phyloP scores from a whole-genome alignment of 2,113 vertebrate genomes.

The Crotalus helleri region DNA sequence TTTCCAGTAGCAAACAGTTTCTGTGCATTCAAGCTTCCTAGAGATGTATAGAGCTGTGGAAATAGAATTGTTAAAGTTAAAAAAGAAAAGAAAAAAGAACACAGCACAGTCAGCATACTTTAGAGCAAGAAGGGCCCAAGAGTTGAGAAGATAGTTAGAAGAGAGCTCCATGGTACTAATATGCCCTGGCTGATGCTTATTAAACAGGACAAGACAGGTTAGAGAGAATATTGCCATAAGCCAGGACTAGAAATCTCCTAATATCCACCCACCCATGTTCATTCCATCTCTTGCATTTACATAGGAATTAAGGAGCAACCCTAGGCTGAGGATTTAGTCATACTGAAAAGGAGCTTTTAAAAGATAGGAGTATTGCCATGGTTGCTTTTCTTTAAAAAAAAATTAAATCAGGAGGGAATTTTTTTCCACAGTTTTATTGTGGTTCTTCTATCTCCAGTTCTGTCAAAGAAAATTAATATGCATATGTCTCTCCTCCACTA shows the following conservation, averaged over 20 bases:
- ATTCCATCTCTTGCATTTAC: background rate
- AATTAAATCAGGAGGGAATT: background rate
- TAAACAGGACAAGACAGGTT: background rate
- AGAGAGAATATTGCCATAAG: background rate
- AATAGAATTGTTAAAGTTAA: background rate
- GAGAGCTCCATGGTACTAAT: background rate
- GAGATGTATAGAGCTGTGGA: background rate
- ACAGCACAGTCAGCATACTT: background rate
- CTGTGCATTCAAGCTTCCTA: background rate
- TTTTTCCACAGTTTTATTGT: background rate
- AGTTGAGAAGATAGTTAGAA: background rate
- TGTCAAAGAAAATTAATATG: background rate
- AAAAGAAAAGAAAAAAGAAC: background rate
- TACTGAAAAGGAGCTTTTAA: background rate
- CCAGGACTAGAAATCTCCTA: background rate
- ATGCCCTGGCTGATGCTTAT: background rate
- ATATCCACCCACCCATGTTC: background rate
- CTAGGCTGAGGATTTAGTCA: background rate
- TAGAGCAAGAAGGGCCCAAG: background rate
- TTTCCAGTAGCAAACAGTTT: slow-evolving; percentile 2
- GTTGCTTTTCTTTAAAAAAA: background rate
- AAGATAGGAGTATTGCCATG: background rate
- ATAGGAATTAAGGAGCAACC: background rate
- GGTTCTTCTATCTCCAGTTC: background rate
- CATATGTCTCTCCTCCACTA: background rate